Evolutionary conservation across 2,113 vertebrate species (phyloP).

Genomic region (Channa argus): DNA sequence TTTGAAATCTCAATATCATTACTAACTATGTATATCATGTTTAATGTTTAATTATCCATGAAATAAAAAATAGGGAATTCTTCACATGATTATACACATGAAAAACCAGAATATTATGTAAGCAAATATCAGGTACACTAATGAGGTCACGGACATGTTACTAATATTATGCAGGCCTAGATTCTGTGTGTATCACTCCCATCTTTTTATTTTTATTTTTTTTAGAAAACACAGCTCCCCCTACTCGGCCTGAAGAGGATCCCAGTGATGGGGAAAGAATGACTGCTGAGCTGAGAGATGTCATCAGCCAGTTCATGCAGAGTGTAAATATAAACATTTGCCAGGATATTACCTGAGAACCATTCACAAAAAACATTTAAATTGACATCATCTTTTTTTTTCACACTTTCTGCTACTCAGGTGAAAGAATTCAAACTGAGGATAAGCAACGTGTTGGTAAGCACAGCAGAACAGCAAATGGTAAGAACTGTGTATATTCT

Average conservation of each 20-base stretch:
- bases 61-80: not conserved
- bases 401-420: conserved; percentile 74
- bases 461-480: conserved; percentile 82
- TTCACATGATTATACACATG: not conserved
- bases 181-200: not conserved
- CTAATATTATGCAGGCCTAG: not conserved
- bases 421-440: conserved; percentile 87
- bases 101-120: not conserved
- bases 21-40: not conserved
- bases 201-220: conserved; percentile 23
- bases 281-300: conserved; percentile 85
- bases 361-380: not conserved
- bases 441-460: conserved; percentile 69
- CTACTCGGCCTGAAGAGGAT: conserved; percentile 44
- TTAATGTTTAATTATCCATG: not conserved
- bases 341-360: not conserved
- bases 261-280: conserved; percentile 87
- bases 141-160: not conserved
- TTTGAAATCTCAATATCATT: not conserved
- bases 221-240: conserved; percentile 35
- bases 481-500: conserved; percentile 73
- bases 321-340: conserved; percentile 78
- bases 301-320: conserved; percentile 85
- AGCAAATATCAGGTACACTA: not conserved
- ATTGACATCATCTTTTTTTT: no score